phyloP scores from a whole-genome alignment of 2,888 invertebrate genomes.

The Xestia rhomboidea region DNA sequence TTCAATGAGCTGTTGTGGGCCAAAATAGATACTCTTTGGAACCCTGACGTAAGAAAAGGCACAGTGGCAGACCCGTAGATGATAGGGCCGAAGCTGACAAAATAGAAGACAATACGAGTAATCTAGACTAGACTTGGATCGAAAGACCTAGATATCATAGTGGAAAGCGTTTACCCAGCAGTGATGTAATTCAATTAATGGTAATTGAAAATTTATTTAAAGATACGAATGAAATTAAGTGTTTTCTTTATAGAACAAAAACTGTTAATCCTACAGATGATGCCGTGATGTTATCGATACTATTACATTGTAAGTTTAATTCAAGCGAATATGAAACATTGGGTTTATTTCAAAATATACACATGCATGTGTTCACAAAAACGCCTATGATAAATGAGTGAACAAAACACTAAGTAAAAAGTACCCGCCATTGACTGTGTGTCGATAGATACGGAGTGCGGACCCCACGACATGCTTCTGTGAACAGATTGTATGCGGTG shows the following conservation, averaged over 20 bases:
- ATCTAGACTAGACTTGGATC: neutral
- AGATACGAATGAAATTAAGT: conserved; percentile 11
- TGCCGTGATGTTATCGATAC: conserved; percentile 41
- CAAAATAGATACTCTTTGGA: neutral
- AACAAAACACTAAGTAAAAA: conserved; percentile 59
- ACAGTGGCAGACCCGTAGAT: neutral
- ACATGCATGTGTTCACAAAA: conserved; percentile 45
- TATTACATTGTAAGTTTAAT: conserved; percentile 27
- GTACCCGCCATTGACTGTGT: conserved; percentile 42
- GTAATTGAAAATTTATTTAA: neutral
- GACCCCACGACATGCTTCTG: conserved; percentile 69
- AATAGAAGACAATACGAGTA: neutral
- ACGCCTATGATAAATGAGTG: conserved; percentile 55
- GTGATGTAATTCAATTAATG: neutral
- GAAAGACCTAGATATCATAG: neutral
- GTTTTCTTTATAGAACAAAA: conserved; percentile 23
- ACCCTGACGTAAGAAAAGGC: neutral
- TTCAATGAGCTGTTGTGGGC: neutral
- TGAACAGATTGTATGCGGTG: conserved; percentile 52
- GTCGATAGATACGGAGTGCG: conserved; percentile 41
- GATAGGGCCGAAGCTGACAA: neutral
- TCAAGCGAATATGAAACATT: conserved; percentile 43
- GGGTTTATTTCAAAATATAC: conserved; percentile 47
- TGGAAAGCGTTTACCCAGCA: neutral
- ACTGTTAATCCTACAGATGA: conserved; percentile 19